Percentiles rank a stretch among this genome's conserved stretches.
Evolutionary conservation across 2,888 invertebrate genomes (phyloP).

Genomic region (Amphipyra tragopoginis): DNA sequence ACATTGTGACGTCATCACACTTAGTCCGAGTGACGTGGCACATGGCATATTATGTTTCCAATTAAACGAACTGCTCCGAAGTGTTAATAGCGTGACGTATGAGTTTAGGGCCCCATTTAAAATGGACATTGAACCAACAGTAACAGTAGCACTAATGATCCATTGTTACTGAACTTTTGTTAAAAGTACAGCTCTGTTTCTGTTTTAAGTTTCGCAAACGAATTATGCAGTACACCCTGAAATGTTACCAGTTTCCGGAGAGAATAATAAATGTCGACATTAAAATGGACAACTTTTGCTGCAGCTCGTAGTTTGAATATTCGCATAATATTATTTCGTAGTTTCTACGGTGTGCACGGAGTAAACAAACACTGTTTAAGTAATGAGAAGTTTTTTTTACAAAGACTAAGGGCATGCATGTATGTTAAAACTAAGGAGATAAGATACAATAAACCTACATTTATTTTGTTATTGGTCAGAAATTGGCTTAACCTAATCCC

Average conservation of each 20-base stretch:
- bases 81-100: slow-evolving; percentile 24
- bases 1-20: slow-evolving; percentile 44
- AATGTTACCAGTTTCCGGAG: slow-evolving; percentile 27
- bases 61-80: slow-evolving; percentile 9
- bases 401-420: neutral
- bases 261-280: slow-evolving; percentile 44
- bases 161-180: slow-evolving; percentile 31
- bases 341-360: slow-evolving; percentile 3
- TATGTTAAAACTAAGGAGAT: no score
- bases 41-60: slow-evolving; percentile 20
- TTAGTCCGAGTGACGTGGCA: slow-evolving; percentile 33
- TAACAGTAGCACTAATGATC: slow-evolving; percentile 5
- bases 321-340: slow-evolving; percentile 33
- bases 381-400: neutral
- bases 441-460: no score
- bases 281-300: slow-evolving; percentile 40
- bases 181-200: slow-evolving; percentile 12
- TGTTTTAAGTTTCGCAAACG: slow-evolving; percentile 20
- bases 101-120: slow-evolving; percentile 7
- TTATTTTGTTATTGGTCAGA: neutral
- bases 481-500: no score
- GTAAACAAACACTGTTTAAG: slow-evolving; percentile 1
- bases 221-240: slow-evolving; percentile 26
- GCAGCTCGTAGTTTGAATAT: slow-evolving; percentile 29
- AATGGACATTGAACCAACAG: slow-evolving; percentile 18